A percentile compares a stretch with the other conserved stretches of the same genome.
phyloP scores from a whole-genome alignment of 2,888 invertebrate species.

The Amblyjoppa proteus region DNA sequence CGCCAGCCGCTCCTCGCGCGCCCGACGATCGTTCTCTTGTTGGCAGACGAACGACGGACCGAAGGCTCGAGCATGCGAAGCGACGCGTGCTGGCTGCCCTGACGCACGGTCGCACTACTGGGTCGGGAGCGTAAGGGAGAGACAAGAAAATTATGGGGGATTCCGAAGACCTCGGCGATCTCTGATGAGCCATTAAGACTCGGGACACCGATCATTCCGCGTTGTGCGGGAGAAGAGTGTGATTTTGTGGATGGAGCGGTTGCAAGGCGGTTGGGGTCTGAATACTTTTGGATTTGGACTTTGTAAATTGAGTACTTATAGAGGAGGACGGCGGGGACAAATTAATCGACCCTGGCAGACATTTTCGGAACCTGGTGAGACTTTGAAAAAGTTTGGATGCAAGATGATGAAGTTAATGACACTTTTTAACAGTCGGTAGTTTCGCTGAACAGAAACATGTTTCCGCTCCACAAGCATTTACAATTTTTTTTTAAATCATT shows the following conservation, averaged over 20 bases:
- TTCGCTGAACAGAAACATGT: no score
- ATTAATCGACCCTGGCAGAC: no score
- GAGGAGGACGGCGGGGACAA: no score
- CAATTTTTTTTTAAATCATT: no score
- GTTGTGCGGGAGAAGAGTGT: neutral
- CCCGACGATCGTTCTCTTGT: neutral
- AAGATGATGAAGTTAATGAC: no score
- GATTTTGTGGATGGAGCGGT: neutral
- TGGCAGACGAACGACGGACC: neutral
- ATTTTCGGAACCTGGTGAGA: no score
- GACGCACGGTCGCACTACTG: constrained; percentile 52
- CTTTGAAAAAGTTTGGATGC: no score
- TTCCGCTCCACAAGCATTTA: no score
- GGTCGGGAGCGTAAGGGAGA: neutral
- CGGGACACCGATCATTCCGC: neutral
- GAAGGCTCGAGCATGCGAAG: neutral
- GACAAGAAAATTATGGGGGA: neutral
- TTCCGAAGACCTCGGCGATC: neutral
- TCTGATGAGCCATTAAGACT: constrained; percentile 24
- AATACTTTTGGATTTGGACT: neutral
- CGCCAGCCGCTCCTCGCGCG: constrained; percentile 34
- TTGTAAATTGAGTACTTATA: neutral
- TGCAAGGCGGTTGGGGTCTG: neutral
- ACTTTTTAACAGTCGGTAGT: no score
- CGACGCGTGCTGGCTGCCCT: constrained; percentile 32